Base-by-base conservation (phyloP, 2,113 vertebrate genomes). In the Clarias macrocephalus region DNA sequence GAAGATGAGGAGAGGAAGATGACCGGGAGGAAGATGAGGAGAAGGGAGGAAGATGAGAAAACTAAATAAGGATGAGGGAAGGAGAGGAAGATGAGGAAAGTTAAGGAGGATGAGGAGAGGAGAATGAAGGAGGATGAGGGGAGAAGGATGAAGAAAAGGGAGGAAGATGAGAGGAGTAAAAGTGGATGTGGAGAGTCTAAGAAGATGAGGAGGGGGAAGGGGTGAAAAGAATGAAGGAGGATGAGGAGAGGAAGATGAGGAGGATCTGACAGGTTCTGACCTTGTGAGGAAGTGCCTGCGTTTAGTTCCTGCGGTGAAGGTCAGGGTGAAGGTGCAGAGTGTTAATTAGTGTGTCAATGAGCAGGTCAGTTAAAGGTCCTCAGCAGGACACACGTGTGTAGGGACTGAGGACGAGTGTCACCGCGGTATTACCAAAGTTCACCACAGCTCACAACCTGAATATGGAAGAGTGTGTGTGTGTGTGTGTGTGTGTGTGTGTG, bases 401-500 rank as follows among this genome's bases (percentile, higher is more conserved):
- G 33, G 18, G 30, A 3, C 2, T 70, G 30, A 2, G 21, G 10
- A 5, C 2, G 8, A 48, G 37, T 48, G 37, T 48, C 37, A 52
- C 72, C 25, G 11, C 5, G 19, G 12, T 2, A 23, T 12, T 23
- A 48, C 2, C 9, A 75, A 75, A 75, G 72, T 75, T 75, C 5
- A 25, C 72, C 10, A 25, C 3, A 72, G 18, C 2, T 2, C 42
- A 75, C 72, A 70, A 8, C 1, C 9, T 73, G 21, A 73, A 73
- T 21, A 48, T 23, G 1, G 21, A 19, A 7, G 65, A 6, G 28
- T 68, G 65, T 72, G 30, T 37, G 68, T 73, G 33, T 42, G 70
- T 23, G 33, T 73, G 70, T 73, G 33, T 77, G 75, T 77, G 75
- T 79, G 76, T 79, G 76, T 56, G 21, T 63, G 21, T 62, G 28